phyloP scores from a whole-genome alignment of 2,797 vertebrate genomes.

The Oreonectes daqikongensis region DNA sequence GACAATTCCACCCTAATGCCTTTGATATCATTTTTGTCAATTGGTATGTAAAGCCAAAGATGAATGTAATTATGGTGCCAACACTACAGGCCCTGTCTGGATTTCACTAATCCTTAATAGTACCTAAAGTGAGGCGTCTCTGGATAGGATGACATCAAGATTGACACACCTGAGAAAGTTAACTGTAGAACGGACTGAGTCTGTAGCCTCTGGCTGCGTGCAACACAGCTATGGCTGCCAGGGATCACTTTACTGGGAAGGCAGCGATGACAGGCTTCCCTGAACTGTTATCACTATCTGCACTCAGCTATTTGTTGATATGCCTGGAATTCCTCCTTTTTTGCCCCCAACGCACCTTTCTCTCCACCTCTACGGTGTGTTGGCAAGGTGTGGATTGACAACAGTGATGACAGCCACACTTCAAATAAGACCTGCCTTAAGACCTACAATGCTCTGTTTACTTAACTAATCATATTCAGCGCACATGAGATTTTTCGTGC shows the following conservation, averaged over 20 bases:
- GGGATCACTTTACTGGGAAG: slow-evolving; percentile 43
- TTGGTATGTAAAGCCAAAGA: slow-evolving; percentile 45
- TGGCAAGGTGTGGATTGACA: slow-evolving; percentile 51
- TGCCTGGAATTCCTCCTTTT: slow-evolving; percentile 53
- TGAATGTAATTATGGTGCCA: slow-evolving; percentile 42
- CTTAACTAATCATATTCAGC: slow-evolving; percentile 46
- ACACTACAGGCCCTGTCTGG: slow-evolving; percentile 23
- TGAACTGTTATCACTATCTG: slow-evolving; percentile 54
- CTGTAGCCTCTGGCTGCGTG: slow-evolving; percentile 39
- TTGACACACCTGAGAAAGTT: slow-evolving; percentile 50
- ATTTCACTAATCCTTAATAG: slow-evolving; percentile 35
- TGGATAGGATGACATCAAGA: slow-evolving; percentile 8
- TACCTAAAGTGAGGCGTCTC: background rate
- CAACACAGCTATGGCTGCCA: slow-evolving; percentile 37
- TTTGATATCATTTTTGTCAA: slow-evolving; percentile 47
- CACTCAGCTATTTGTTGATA: slow-evolving; percentile 55
- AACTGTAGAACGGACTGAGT: slow-evolving; percentile 39
- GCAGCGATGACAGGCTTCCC: slow-evolving; percentile 55
- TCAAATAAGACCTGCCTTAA: slow-evolving; percentile 37
- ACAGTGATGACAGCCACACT: slow-evolving; percentile 52
- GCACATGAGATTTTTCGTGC: too few species aligned
- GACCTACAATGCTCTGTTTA: slow-evolving; percentile 42
- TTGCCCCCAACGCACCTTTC: slow-evolving; percentile 19
- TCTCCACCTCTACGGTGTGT: slow-evolving; percentile 35
- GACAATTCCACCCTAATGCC: slow-evolving; percentile 8